Base-by-base conservation (phyloP, 2,797 vertebrate species). In the Poeciliopsis gracilis region DNA sequence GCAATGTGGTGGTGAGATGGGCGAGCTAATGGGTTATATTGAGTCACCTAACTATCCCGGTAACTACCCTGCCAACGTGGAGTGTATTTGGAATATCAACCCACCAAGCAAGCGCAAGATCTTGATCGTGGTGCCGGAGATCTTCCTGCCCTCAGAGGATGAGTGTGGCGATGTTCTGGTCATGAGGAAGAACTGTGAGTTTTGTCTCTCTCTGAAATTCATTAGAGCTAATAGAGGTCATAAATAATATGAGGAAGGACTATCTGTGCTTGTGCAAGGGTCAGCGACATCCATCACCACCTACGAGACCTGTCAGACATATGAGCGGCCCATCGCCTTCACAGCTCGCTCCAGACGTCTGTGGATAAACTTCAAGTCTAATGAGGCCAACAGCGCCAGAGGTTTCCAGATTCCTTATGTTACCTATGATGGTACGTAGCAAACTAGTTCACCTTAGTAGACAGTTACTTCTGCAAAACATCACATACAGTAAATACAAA, bases 141-240 rank as follows among this genome's bases (percentile, higher is more conserved):
- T 99, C 91, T 99, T 99, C 93, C 95, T 99, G 87, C 98, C 98
- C 0, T 98, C 98, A 0, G 98, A 99, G 94, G 98, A 99, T 0
- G 98, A 99, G 90, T 99, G 98, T 23, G 98, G 98, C 72, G 98
- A 99, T 43, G 97, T 99, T 87, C 92, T 99, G 92, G 98, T 99
- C 79, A 99, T 99, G 98, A 97, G 98, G 93, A 99, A 99, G 96
- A 99, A 99, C 96, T 97, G 98, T 99, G 95, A 96, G 97, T 96
- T 85, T 75, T 16, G 69, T 43, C 5, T 51, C 69, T 43, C 5
- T 51, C 0, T 33, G 28, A 33, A 38, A 38, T 16, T 73, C 13
- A 28, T 1, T 43, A 25, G 33, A 72, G n/a, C 47, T 61, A 11
- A 61, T 46, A 12, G n/a, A 47, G n/a, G 66, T 28, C 67, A 70